These are phyloP conservation scores for Caradrina clavipalpis DNA, from an alignment of 2,888 invertebrate species.

Conservation along the genomic window DNA sequence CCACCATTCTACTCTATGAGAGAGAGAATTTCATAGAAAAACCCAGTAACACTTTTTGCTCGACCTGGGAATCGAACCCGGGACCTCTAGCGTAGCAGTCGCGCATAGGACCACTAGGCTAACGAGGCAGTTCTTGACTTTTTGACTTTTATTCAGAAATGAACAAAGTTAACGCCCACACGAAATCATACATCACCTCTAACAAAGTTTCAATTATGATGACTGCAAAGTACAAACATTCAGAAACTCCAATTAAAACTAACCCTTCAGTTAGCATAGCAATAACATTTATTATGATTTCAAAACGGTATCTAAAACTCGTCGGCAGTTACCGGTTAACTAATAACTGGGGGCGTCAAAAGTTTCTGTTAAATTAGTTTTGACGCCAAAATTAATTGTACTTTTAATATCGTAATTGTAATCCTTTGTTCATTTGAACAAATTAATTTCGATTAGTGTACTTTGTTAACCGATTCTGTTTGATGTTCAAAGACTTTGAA, in stretches of 20 bases:
- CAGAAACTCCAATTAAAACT: constrained; percentile 27
- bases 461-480: neutral
- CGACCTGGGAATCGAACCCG: too few species aligned
- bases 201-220: constrained; percentile 3
- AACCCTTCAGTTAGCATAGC: neutral
- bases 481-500: neutral
- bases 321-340: constrained; percentile 9
- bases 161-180: neutral
- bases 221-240: constrained; percentile 7
- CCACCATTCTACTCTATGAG: too few species aligned
- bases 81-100: too few species aligned
- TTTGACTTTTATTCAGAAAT: neutral
- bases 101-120: too few species aligned
- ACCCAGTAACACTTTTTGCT: too few species aligned
- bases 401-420: constrained; percentile 2
- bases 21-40: too few species aligned
- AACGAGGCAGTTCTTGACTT: too few species aligned
- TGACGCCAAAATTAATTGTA: constrained; percentile 6
- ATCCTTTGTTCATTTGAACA: constrained; percentile 10
- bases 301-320: constrained; percentile 16
- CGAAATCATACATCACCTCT: neutral
- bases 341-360: constrained; percentile 19
- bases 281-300: constrained; percentile 33
- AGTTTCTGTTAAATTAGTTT: constrained; percentile 37
- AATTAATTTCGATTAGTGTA: neutral